Conservation (phyloP, 2,888 invertebrate species). For the Melanargia galathea region DNA sequence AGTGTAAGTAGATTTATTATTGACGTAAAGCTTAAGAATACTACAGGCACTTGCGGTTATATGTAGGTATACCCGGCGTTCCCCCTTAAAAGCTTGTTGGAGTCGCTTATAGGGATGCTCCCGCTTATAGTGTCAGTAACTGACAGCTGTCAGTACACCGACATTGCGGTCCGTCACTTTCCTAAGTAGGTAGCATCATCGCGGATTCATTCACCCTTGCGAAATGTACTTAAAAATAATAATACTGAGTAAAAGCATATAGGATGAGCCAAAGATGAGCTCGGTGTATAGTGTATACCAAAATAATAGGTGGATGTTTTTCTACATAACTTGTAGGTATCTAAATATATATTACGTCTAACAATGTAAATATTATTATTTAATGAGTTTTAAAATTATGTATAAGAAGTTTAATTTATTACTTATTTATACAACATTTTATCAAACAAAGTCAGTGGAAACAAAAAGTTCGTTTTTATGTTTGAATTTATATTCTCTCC, state of each 20-base stretch:
- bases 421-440: too few relatives aligned
- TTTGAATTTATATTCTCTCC: too few relatives aligned
- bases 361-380: too few relatives aligned
- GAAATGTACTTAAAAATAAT: conserved; percentile 16
- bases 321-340: too few relatives aligned
- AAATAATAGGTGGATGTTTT: too few relatives aligned
- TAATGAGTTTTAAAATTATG: too few relatives aligned
- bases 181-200: conserved; percentile 15
- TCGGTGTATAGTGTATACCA: too few relatives aligned
- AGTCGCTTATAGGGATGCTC: conserved; percentile 17
- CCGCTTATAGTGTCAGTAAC: conserved; percentile 35
- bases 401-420: too few relatives aligned
- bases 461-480: too few relatives aligned
- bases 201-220: conserved; percentile 8
- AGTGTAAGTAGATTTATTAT: neutral
- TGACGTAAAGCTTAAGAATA: neutral
- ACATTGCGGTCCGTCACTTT: conserved; percentile 30
- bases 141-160: conserved; percentile 40
- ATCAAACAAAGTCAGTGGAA: too few relatives aligned
- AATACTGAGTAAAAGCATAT: conserved; percentile 15
- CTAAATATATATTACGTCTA: too few relatives aligned
- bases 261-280: too few relatives aligned
- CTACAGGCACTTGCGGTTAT: conserved; percentile 20
- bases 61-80: neutral
- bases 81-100: conserved; percentile 25